Conservation (phyloP, 2,888 invertebrate species). For the Tetropium fuscum region DNA sequence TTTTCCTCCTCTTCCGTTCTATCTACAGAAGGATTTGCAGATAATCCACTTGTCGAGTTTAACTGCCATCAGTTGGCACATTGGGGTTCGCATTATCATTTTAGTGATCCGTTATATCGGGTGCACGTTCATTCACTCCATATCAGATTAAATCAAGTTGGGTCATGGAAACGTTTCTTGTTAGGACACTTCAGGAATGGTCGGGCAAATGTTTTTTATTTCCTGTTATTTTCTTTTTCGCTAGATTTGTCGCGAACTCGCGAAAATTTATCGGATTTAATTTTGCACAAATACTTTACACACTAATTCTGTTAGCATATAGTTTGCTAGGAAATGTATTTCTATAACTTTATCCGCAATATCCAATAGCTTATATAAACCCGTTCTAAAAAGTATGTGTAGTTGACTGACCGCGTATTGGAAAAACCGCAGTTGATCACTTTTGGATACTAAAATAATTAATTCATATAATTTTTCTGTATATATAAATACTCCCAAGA, state of each 20-base stretch:
- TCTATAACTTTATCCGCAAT: no score
- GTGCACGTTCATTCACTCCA: slow-evolving; percentile 28
- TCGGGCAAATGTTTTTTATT: slow-evolving; percentile 15
- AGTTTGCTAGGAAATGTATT: background rate
- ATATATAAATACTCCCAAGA: no score
- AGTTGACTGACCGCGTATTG: no score
- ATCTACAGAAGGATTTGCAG: slow-evolving; percentile 19
- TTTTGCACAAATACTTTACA: background rate
- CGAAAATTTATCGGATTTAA: slow-evolving; percentile 14
- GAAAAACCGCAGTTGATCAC: no score
- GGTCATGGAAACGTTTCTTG: slow-evolving; percentile 19
- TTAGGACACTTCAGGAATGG: slow-evolving; percentile 13
- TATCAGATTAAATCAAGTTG: slow-evolving; percentile 31
- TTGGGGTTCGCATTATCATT: slow-evolving; percentile 30
- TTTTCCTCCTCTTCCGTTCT: slow-evolving; percentile 15
- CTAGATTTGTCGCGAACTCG: background rate
- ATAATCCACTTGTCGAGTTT: slow-evolving; percentile 32
- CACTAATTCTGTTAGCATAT: background rate
- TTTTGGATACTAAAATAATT: no score
- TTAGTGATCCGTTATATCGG: slow-evolving; percentile 27
- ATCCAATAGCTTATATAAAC: no score
- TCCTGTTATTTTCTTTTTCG: slow-evolving; percentile 7
- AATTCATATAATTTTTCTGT: background rate
- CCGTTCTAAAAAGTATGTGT: no score
- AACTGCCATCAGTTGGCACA: slow-evolving; percentile 32